Conservation (phyloP, 2,888 invertebrate species). For the Andrena dorsata region DNA sequence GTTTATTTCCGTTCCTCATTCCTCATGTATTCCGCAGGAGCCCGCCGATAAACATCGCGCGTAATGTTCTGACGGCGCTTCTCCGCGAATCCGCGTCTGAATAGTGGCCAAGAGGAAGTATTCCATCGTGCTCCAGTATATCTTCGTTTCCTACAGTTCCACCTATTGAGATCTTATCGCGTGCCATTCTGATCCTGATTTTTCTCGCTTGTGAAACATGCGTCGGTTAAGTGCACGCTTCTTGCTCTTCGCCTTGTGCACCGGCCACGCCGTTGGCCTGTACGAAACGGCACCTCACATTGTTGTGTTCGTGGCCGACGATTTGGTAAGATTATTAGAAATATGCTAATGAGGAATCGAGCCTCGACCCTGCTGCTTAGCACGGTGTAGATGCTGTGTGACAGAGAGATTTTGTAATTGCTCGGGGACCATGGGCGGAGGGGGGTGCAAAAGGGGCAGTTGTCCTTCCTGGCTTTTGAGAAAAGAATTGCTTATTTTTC, state of each 20-base stretch:
- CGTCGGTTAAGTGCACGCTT: conserved; percentile 35
- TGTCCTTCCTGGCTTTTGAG: too few relatives aligned
- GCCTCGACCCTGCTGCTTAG: neutral
- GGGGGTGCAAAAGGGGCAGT: too few relatives aligned
- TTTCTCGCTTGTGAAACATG: conserved; percentile 35
- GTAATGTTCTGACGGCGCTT: conserved; percentile 40
- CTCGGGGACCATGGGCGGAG: too few relatives aligned
- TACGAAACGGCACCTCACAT: conserved; percentile 85
- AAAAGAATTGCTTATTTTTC: too few relatives aligned
- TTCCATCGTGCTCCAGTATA: neutral
- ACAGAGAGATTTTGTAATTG: too few relatives aligned
- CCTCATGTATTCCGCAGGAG: conserved; percentile 64
- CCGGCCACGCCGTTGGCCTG: conserved; percentile 60
- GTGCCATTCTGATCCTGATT: neutral
- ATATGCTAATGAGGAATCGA: neutral
- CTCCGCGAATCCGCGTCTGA: conserved; percentile 31
- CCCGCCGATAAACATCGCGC: conserved; percentile 69
- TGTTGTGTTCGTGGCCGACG: conserved; percentile 87
- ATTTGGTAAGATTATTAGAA: conserved; percentile 85
- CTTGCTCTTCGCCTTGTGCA: conserved; percentile 47
- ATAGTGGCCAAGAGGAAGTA: conserved; percentile 37
- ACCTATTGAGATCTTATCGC: neutral
- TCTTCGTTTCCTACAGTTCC: neutral
- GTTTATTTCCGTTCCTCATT: conserved; percentile 67
- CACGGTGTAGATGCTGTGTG: too few relatives aligned